A percentile compares a stretch with the other conserved stretches of the same genome.
These are phyloP conservation scores for Brachymystax lenok DNA, from an alignment of 2,797 vertebrate species.

Conservation along the genomic window DNA sequence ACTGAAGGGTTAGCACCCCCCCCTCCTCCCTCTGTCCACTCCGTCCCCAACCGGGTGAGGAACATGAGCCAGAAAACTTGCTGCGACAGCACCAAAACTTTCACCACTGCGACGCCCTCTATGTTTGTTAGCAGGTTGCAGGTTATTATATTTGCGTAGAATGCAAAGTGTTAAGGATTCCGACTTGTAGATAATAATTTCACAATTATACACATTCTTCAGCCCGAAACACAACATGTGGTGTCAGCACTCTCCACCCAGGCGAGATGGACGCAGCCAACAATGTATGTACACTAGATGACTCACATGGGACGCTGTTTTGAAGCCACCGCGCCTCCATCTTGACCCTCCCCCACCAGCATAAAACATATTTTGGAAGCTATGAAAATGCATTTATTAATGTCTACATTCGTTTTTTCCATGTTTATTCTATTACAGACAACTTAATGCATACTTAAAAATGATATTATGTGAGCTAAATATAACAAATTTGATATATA, in stretches of 20 bases:
- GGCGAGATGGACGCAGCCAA: background rate
- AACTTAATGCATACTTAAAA: too few species aligned
- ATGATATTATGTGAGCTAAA: too few species aligned
- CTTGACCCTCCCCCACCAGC: too few species aligned
- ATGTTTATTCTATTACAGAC: too few species aligned
- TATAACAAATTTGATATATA: too few species aligned
- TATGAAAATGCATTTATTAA: too few species aligned
- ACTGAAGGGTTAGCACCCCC: slow-evolving; percentile 28
- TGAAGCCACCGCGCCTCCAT: too few species aligned
- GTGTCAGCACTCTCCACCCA: background rate
- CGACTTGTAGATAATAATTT: background rate
- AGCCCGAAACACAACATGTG: background rate
- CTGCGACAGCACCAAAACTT: background rate
- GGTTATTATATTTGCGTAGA: background rate
- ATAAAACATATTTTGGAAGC: too few species aligned
- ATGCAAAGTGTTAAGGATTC: background rate
- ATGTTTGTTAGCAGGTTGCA: background rate
- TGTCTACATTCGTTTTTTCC: too few species aligned
- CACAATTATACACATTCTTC: background rate
- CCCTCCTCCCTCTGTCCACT: too few species aligned
- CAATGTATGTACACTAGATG: background rate
- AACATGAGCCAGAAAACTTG: slow-evolving; percentile 3
- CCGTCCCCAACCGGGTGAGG: too few species aligned
- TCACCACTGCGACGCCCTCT: background rate
- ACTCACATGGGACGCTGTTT: accelerated